Evolutionary conservation across 2,113 vertebrate genomes (phyloP).

Genomic region (Ictidomys tridecemlineatus): DNA sequence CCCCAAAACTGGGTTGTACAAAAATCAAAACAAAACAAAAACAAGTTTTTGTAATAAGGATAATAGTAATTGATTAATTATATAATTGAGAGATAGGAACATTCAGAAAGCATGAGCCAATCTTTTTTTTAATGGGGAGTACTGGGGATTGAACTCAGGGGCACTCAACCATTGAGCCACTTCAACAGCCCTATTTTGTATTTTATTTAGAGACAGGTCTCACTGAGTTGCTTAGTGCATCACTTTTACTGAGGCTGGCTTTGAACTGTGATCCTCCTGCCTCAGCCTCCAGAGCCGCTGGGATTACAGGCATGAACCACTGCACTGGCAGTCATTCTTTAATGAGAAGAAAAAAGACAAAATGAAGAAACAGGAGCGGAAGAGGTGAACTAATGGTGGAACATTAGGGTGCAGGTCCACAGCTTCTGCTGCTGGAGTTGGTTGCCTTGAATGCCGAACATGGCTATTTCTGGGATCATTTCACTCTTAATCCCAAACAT

Average conservation of each 20-base stretch:
- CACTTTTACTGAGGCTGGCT: too few species aligned
- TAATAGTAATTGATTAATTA: neutral
- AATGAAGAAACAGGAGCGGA: neutral
- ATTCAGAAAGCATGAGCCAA: neutral
- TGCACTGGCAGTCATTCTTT: neutral
- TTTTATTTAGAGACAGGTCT: too few species aligned
- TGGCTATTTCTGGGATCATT: neutral
- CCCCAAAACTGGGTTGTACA: too few species aligned
- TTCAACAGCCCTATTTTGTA: too few species aligned
- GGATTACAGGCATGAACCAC: too few species aligned
- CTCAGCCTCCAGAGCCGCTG: too few species aligned
- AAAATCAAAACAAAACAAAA: too few species aligned
- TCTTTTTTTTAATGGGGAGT: neutral
- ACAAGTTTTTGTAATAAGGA: neutral
- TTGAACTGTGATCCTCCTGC: too few species aligned
- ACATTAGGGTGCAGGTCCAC: neutral
- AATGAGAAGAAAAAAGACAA: neutral
- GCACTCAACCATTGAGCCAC: too few species aligned
- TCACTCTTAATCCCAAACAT: neutral
- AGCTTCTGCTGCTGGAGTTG: too few species aligned
- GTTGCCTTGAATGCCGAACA: neutral
- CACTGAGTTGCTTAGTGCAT: too few species aligned
- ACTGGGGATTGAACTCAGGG: too few species aligned
- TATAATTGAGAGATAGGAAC: conserved; percentile 9
- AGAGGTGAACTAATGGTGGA: neutral